A percentile compares a stretch with the other conserved stretches of the same genome.
phyloP scores from a whole-genome alignment of 2,113 vertebrate species.

The Typhlomys cinereus region DNA sequence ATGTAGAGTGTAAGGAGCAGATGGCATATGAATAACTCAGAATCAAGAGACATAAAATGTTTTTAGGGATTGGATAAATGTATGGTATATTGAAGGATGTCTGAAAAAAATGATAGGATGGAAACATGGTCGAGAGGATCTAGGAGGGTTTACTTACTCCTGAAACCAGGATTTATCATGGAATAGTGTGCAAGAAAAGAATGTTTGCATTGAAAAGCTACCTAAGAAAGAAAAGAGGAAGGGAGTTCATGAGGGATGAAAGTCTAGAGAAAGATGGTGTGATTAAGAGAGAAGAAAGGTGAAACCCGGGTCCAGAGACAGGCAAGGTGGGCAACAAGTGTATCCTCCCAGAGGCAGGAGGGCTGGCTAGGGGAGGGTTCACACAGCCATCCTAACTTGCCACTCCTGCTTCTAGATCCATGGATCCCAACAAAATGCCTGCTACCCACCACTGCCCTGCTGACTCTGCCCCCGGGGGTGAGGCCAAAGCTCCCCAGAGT shows the following conservation, averaged over 20 bases:
- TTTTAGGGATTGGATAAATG: not conserved
- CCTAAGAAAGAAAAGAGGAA: not conserved
- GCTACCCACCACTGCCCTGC: conserved; percentile 19
- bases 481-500: not conserved
- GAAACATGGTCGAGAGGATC: not conserved
- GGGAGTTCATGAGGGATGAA: not conserved
- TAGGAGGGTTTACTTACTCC: no score
- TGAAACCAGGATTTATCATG: not conserved
- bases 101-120: not conserved
- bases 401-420: conserved; percentile 61
- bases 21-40: not conserved
- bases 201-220: not conserved
- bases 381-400: not conserved
- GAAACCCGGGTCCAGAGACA: not conserved
- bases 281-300: not conserved
- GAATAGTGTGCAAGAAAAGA: not conserved
- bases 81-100: not conserved
- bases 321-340: not conserved
- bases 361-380: not conserved
- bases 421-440: conserved; percentile 58
- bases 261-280: not conserved
- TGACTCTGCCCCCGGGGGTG: conserved; percentile 9
- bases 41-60: not conserved
- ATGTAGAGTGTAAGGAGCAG: no score
- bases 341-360: not conserved